Percentiles rank a stretch among this genome's conserved stretches.
Evolutionary conservation across 1,140 invertebrate species (phyloP).

Genomic region (Achroia grisella): DNA sequence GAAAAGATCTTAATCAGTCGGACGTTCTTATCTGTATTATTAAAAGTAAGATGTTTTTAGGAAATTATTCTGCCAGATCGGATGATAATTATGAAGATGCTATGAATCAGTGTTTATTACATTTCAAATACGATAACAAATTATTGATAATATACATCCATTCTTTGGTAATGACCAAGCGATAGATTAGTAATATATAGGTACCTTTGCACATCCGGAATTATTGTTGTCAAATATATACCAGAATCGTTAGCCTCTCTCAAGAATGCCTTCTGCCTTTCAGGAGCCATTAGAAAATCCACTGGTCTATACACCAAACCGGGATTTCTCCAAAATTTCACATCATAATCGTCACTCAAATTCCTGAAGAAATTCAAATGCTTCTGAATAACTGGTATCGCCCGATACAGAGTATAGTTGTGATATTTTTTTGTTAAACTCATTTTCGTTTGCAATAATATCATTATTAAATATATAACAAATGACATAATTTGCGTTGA

Average conservation of each 20-base stretch:
- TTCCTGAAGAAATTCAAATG: slow-evolving; percentile 41
- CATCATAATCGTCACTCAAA: slow-evolving; percentile 25
- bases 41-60: no score
- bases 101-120: no score
- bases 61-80: no score
- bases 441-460: background rate
- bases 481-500: background rate
- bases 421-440: slow-evolving; percentile 26
- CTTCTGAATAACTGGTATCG: slow-evolving; percentile 24
- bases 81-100: no score
- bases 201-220: slow-evolving; percentile 45
- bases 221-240: slow-evolving; percentile 34
- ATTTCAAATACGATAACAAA: no score
- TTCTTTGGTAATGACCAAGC: slow-evolving; percentile 14
- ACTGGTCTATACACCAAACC: slow-evolving; percentile 26
- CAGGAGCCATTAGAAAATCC: slow-evolving; percentile 39
- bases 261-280: slow-evolving; percentile 21
- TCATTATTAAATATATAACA: background rate
- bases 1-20: no score
- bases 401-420: slow-evolving; percentile 42
- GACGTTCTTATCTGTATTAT: no score
- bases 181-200: slow-evolving; percentile 5
- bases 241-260: slow-evolving; percentile 17
- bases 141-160: no score
- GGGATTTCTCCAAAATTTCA: slow-evolving; percentile 40